These are phyloP conservation scores for Anadara kagoshimensis DNA, from an alignment of 1,140 invertebrate species.

Conservation along the genomic window DNA sequence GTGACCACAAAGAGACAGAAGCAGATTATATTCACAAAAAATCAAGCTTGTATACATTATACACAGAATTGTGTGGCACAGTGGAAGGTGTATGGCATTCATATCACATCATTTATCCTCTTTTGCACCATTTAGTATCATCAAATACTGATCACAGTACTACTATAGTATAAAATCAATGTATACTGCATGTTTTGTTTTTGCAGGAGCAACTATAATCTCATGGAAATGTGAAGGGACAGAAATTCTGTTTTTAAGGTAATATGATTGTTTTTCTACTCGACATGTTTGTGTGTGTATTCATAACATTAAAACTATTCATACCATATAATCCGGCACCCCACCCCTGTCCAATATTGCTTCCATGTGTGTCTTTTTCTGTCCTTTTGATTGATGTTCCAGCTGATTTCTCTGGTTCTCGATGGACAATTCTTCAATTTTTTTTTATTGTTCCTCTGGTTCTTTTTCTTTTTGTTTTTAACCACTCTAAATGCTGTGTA, in stretches of 20 bases:
- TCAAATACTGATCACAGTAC: no score
- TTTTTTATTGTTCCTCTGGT: not conserved
- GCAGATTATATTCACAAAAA: no score
- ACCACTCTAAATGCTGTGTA: not conserved
- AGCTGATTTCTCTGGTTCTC: not conserved
- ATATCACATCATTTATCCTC: no score
- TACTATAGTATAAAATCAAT: no score
- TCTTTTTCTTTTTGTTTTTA: not conserved
- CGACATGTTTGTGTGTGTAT: conserved; percentile 63
- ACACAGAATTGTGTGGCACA: no score
- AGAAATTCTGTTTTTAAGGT: conserved; percentile 95
- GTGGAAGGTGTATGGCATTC: no score
- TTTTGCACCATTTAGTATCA: no score
- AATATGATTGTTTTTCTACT: conserved; percentile 76
- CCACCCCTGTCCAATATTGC: not conserved
- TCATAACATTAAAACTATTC: not conserved
- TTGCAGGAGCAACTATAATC: conserved; percentile 90
- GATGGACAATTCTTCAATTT: not conserved
- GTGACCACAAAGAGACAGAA: no score
- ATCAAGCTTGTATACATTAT: no score
- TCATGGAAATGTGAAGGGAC: conserved; percentile 96
- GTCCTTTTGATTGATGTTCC: not conserved
- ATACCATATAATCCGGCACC: not conserved
- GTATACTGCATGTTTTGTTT: no score
- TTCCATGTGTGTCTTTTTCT: not conserved